Evolutionary conservation across 2,113 vertebrate species (phyloP), one percentile per base, ranked within the genome.

Genomic region (Rissa tridactyla): DNA sequence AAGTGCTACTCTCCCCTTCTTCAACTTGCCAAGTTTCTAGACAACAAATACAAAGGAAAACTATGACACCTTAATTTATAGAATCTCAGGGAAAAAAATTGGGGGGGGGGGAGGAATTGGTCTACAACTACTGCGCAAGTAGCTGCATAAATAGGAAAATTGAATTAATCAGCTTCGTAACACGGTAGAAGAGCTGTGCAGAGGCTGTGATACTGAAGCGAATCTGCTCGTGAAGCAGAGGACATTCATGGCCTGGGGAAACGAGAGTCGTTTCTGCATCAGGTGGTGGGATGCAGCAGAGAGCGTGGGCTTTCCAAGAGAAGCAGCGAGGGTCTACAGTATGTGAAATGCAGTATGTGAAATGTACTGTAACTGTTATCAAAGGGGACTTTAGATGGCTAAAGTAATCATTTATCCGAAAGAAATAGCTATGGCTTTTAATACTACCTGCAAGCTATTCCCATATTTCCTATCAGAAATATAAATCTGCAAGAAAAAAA

Each of bases 181-280:
- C 55, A 87, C 60, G 70, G 47, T 6, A 82, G 38, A 38, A 38
- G 38, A 38, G 38, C 38, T 38, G 38, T 29, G 38, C 38, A 71
- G 44, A 86, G 78, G 40, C 17, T 57, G 11, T 19, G 69, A 42
- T 38, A 64, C 18, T 34, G 32, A 38, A 42, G 17, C 5, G 2
- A 58, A 77, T 69, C 51, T 78, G 55, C 27, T 66, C 5, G 10
- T 6, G 14, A 91, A 89, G 55, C 46, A 77, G 21, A 91, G 18
- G 22, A 62, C 0, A 0, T 22, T 84, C 68, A 13, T 1, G 5
- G n/a, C 54, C 23, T 32, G 26, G 5, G 5, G 32, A 85, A 92
- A 72, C 2, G 3, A 22, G 6, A 71, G 32, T 9, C 0, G 0
- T 40, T 91, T 51, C 65, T 90, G 44, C 2, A 0, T 17, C 3